Percentiles rank a stretch among this genome's conserved stretches.
Evolutionary conservation across 1,140 invertebrate species (phyloP).

Genomic region (Penaeus vannamei): DNA sequence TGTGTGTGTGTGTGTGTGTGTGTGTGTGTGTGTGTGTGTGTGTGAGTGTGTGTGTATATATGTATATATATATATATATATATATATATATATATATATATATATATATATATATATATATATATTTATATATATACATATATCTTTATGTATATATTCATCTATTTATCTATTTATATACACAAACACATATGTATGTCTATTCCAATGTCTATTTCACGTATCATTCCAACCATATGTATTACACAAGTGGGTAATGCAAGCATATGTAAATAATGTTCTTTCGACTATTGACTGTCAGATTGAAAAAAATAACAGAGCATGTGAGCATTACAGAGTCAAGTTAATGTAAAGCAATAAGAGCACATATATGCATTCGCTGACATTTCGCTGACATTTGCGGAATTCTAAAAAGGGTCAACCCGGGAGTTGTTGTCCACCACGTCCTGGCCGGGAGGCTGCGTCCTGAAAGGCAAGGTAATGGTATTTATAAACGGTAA

Average conservation of each 20-base stretch:
- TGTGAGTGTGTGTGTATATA: not conserved
- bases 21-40: no score
- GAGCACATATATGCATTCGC: not conserved
- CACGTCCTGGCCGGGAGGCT: no score
- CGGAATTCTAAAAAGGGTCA: no score
- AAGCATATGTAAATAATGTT: no score
- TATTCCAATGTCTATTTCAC: not conserved
- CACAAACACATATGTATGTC: not conserved
- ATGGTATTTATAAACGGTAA: no score
- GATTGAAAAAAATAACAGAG: not conserved
- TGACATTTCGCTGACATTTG: not conserved
- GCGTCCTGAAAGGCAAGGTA: no score
- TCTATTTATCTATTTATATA: not conserved
- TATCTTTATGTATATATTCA: not conserved
- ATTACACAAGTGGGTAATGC: no score
- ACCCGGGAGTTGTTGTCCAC: no score
- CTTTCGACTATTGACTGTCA: no score
- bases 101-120: not conserved
- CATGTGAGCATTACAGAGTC: not conserved
- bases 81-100: slow-evolving; percentile 8
- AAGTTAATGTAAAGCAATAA: not conserved
- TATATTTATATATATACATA: not conserved
- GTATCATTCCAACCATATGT: no score
- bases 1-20: not conserved
- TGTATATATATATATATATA: not conserved